Evolutionary conservation across 2,888 invertebrate species (phyloP).

Genomic region (Keiferia lycopersicella): DNA sequence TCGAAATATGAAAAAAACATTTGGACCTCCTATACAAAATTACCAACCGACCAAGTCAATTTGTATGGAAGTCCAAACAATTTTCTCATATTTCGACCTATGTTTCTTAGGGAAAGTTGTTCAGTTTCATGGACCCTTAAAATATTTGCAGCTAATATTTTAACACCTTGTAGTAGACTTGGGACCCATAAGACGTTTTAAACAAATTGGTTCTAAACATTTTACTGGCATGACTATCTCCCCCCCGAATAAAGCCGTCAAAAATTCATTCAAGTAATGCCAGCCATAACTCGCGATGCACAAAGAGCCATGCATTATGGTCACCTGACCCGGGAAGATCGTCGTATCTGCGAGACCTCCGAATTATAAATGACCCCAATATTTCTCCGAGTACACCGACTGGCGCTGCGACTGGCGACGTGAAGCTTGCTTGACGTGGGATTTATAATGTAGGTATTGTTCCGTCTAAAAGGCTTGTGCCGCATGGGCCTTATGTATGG

Average conservation of each 20-base stretch:
- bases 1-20: no score
- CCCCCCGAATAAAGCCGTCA: neutral
- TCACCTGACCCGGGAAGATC: constrained; percentile 33
- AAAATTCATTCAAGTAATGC: constrained; percentile 35
- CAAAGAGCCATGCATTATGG: constrained; percentile 20
- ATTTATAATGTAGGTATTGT: constrained; percentile 46
- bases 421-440: constrained; percentile 62
- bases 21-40: no score
- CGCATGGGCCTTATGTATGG: neutral
- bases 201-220: no score
- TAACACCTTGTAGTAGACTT: no score
- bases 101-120: no score
- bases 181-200: no score
- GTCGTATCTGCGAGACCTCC: constrained; percentile 68
- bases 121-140: no score
- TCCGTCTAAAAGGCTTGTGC: neutral
- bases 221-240: constrained; percentile 35
- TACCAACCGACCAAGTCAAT: no score
- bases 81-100: no score
- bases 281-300: constrained; percentile 38
- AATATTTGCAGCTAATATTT: no score
- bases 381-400: constrained; percentile 62
- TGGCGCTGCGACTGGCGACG: constrained; percentile 49
- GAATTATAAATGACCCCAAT: constrained; percentile 73
- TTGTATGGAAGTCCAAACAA: no score